A percentile compares a stretch with the other conserved stretches of the same genome.
phyloP scores from a whole-genome alignment of 2,888 invertebrate genomes.

The Crematogaster levior region DNA sequence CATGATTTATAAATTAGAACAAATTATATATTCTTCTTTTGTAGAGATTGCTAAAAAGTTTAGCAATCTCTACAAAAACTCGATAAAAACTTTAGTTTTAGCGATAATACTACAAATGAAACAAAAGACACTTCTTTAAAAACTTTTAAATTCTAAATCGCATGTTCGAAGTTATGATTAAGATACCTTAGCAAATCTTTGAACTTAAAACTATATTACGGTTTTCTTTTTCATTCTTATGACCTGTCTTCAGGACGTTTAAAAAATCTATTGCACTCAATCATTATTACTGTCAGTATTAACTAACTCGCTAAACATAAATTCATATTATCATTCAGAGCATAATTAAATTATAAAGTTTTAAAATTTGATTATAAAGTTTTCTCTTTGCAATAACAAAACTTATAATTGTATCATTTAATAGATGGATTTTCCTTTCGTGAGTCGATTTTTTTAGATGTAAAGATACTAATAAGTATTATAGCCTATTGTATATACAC shows the following conservation, averaged over 20 bases:
- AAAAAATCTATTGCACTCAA: not conserved
- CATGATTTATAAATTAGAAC: not conserved
- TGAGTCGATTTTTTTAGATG: not conserved
- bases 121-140: not conserved
- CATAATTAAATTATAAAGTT: not conserved
- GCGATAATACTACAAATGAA: not conserved
- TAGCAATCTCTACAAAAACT: no score
- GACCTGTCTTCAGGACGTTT: not conserved
- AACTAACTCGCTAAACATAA: not conserved
- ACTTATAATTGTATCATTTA: not conserved
- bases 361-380: no score
- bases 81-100: slow-evolving; percentile 14
- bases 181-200: not conserved
- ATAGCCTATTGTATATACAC: not conserved
- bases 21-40: no score
- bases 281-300: not conserved
- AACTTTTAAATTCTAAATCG: not conserved
- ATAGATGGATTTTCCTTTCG: not conserved
- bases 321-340: not conserved
- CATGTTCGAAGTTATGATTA: not conserved
- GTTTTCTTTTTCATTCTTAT: not conserved
- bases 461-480: not conserved
- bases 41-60: not conserved
- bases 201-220: not conserved
- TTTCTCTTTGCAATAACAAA: not conserved